Evolutionary conservation across 2,888 invertebrate species (phyloP).

Genomic region (Tinea pellionella): DNA sequence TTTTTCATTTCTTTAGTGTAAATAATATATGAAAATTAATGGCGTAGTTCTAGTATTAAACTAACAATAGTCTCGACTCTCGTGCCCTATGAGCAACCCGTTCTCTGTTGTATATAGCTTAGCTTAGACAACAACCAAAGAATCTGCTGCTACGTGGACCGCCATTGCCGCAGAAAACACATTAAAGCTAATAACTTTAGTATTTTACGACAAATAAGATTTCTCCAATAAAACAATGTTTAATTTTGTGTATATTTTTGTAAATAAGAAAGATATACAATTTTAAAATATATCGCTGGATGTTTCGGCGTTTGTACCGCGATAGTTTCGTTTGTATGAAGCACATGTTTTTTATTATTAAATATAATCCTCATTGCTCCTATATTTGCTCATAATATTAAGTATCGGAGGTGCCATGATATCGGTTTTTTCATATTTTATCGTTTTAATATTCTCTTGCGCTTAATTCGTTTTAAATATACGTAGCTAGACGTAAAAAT

Average conservation of each 20-base stretch:
- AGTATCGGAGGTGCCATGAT: slow-evolving; percentile 57
- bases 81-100: not conserved
- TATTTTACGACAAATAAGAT: not conserved
- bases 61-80: not conserved
- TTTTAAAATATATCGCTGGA: not conserved
- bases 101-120: not conserved
- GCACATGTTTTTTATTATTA: not conserved
- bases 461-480: not conserved
- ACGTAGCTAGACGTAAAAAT: not conserved
- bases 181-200: not conserved
- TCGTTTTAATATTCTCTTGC: not conserved
- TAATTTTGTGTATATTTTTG: slow-evolving; percentile 12
- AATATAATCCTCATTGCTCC: slow-evolving; percentile 2
- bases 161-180: too few relatives aligned
- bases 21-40: not conserved
- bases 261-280: slow-evolving; percentile 9
- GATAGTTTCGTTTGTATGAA: not conserved
- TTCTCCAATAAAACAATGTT: not conserved
- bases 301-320: not conserved
- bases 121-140: not conserved
- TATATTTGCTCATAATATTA: slow-evolving; percentile 4
- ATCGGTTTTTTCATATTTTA: slow-evolving; percentile 32
- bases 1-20: not conserved
- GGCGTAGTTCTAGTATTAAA: not conserved
- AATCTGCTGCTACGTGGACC: not conserved